Evolutionary conservation across 2,797 vertebrate genomes (phyloP).

Genomic region (Holocentrus rufus): DNA sequence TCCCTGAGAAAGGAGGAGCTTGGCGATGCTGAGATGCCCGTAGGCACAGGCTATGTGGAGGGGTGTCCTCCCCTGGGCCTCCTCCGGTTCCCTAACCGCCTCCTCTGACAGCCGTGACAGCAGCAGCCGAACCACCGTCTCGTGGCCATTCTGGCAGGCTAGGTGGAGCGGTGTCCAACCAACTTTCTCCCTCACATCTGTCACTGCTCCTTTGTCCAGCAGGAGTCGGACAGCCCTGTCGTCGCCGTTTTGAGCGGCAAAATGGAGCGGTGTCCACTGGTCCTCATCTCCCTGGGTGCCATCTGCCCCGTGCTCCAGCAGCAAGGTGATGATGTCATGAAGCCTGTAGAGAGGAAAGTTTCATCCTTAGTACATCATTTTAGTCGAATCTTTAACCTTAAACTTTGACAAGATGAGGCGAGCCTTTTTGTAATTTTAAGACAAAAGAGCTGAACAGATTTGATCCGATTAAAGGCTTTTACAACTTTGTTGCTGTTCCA

Average conservation of each 20-base stretch:
- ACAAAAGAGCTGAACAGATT: too few relatives aligned
- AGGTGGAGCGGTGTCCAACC: conserved; percentile 89
- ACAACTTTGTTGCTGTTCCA: background rate
- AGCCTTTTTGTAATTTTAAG: too few relatives aligned
- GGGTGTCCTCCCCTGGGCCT: conserved; percentile 77
- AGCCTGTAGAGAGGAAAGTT: conserved; percentile 59
- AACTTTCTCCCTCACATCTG: conserved; percentile 76
- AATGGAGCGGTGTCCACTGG: conserved; percentile 86
- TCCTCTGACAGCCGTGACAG: conserved; percentile 76
- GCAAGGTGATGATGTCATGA: conserved; percentile 76
- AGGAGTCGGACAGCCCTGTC: conserved; percentile 79
- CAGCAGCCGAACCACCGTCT: conserved; percentile 85
- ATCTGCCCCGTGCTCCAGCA: conserved; percentile 78
- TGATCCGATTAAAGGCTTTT: background rate
- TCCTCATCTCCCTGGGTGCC: conserved; percentile 80
- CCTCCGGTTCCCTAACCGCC: conserved; percentile 61
- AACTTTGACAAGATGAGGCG: background rate
- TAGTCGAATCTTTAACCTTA: background rate
- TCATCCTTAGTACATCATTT: background rate
- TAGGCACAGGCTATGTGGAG: conserved; percentile 87
- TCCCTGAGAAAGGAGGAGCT: conserved; percentile 83
- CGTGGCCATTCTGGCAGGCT: conserved; percentile 89
- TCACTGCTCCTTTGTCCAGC: conserved; percentile 79
- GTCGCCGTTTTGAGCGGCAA: conserved; percentile 87
- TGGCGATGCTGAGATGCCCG: conserved; percentile 84